Conservation (phyloP, 2,797 vertebrate genomes). For the Hephaestus fuliginosus region DNA sequence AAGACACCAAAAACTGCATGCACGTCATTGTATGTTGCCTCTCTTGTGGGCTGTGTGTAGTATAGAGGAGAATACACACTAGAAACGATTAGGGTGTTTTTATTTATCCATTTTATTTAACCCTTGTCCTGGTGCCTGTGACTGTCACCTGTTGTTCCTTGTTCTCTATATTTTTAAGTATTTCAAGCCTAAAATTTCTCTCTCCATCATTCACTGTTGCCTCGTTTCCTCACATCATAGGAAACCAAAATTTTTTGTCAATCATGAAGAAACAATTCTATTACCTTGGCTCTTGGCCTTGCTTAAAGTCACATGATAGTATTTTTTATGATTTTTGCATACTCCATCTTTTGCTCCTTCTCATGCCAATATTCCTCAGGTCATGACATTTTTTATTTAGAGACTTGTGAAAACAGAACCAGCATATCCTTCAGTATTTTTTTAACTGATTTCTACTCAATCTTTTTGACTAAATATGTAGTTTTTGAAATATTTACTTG, state of each 20-base stretch:
- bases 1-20: neutral
- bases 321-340: conserved; percentile 2
- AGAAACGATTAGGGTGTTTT: neutral
- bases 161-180: neutral
- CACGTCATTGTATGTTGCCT: neutral
- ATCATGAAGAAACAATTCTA: neutral
- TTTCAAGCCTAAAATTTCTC: too few species aligned
- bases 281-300: neutral
- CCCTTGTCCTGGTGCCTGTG: neutral
- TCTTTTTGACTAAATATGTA: neutral
- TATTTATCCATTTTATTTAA: neutral
- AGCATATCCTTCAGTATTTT: neutral
- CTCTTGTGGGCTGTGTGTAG: neutral
- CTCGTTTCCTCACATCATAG: neutral
- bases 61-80: neutral
- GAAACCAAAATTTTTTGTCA: conserved; percentile 16
- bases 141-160: conserved; percentile 31
- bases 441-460: neutral
- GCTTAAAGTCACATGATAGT: neutral
- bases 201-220: neutral
- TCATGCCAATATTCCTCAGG: neutral
- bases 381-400: neutral
- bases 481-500: neutral
- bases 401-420: neutral
- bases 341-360: neutral